A percentile compares a stretch with the other conserved stretches of the same genome.
Conservation (phyloP, 2,113 vertebrate species). For the Forbesichthys papilliferus region DNA sequence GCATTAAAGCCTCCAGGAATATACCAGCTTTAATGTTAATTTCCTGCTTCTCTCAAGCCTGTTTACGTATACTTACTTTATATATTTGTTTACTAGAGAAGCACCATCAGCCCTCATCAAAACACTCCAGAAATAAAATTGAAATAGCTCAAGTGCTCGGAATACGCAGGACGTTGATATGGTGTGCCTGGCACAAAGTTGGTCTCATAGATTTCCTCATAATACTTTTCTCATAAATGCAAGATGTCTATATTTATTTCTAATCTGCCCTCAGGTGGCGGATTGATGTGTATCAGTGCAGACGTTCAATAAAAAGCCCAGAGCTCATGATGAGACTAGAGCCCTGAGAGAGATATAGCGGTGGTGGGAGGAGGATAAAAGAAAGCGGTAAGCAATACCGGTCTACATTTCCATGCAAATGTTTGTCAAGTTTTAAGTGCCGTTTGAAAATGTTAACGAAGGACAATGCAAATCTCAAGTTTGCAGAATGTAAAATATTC, state of each 20-base stretch:
- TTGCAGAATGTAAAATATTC: too few species aligned
- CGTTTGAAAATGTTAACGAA: too few species aligned
- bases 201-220: slow-evolving; percentile 4
- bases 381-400: neutral
- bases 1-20: neutral
- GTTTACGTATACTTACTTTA: neutral
- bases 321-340: slow-evolving; percentile 26
- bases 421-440: too few species aligned
- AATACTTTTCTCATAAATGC: slow-evolving; percentile 16
- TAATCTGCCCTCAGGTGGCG: slow-evolving; percentile 29
- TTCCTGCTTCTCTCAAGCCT: neutral
- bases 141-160: too few species aligned
- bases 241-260: slow-evolving; percentile 48
- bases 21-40: neutral
- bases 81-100: neutral
- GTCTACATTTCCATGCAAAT: too few species aligned
- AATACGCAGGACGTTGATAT: too few species aligned
- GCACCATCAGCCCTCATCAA: too few species aligned
- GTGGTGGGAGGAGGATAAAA: neutral
- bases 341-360: slow-evolving; percentile 3
- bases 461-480: too few species aligned
- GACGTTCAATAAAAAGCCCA: slow-evolving; percentile 51
- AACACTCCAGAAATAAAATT: too few species aligned
- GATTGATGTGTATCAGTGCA: slow-evolving; percentile 56
- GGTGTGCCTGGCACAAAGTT: neutral